Evolutionary conservation across 2,113 vertebrate species (phyloP).

Genomic region (Tetrao urogallus): DNA sequence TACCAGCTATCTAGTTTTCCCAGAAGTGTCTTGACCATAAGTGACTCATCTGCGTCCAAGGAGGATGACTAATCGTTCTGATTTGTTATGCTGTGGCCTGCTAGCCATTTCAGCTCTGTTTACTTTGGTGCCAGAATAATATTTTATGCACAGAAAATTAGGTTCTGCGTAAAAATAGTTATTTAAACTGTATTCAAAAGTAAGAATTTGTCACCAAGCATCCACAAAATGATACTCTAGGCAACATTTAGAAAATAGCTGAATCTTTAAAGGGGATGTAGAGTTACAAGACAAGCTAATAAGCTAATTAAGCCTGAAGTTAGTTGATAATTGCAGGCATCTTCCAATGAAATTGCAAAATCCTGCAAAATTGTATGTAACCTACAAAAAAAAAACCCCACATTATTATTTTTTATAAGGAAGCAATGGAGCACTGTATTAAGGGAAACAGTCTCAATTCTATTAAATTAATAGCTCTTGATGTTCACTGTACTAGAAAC

Average conservation of each 20-base stretch:
- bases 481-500: not conserved
- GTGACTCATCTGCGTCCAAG: conserved; percentile 35
- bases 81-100: conserved; percentile 34
- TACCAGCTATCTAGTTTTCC: conserved; percentile 63
- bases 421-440: not conserved
- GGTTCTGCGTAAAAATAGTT: not conserved
- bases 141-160: not conserved
- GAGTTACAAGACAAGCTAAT: conserved; percentile 1
- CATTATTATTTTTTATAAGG: conserved; percentile 3
- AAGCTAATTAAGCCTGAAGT: conserved; percentile 5
- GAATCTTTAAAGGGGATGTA: not conserved
- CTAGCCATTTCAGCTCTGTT: conserved; percentile 25
- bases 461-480: conserved; percentile 14
- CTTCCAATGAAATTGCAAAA: conserved; percentile 17
- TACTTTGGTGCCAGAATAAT: conserved; percentile 10
- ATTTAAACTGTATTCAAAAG: conserved; percentile 13
- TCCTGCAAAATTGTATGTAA: not conserved
- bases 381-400: not conserved
- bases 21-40: conserved; percentile 63
- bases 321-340: conserved; percentile 16
- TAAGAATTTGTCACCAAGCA: not conserved
- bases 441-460: not conserved
- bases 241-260: not conserved
- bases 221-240: not conserved
- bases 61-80: conserved; percentile 38